Evolutionary conservation across 2,888 invertebrate genomes (phyloP), one percentile per base, ranked within the genome.

Genomic region (Xestobium rufovillosum): DNA sequence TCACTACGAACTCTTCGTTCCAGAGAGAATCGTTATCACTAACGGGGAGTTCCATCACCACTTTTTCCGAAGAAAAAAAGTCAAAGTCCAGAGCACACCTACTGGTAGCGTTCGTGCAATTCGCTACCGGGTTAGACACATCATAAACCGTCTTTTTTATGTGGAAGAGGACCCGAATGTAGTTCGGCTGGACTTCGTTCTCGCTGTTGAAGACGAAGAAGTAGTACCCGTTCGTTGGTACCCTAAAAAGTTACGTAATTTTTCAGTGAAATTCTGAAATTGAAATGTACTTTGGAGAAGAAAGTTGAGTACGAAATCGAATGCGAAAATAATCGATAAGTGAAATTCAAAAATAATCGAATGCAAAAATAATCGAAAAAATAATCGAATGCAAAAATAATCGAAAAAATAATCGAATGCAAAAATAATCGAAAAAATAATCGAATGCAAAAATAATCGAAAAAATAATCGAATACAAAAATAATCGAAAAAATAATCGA

Each of bases 151-250:
- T 78, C 65, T 83, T 82, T 53, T 80, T 73, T 1, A 85, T 68
- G 34, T 79, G 73, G 57, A 85, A 81, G 31, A 73, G 71, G 1
- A 83, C 78, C 12, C 77, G 67, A 16, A 85, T 71, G 58, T 75
- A 81, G 63, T 83, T 84, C 4, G 71, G 67, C 56, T 82, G 78
- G 1, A 80, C 72, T 52, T 85, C 85, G 56, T 86, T 85, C 58
- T 85, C 84, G 3, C 84, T 84, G 59, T 80, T 83, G 66, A 85
- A 86, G 0, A 86, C 80, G 66, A 85, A 84, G 67, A 85, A 86
- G 54, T 86, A 86, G 60, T 84, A 85, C 4, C 84, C 85, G 49
- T 83, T 80, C 1, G 73, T 69, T 31, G 83, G 80, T 0, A 85
- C 79, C 49, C 80, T 80, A 60, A 47, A 66, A 57, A 26, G 47